Base-by-base conservation (phyloP, 2,113 vertebrate species). In the Geothlypis trichas region DNA sequence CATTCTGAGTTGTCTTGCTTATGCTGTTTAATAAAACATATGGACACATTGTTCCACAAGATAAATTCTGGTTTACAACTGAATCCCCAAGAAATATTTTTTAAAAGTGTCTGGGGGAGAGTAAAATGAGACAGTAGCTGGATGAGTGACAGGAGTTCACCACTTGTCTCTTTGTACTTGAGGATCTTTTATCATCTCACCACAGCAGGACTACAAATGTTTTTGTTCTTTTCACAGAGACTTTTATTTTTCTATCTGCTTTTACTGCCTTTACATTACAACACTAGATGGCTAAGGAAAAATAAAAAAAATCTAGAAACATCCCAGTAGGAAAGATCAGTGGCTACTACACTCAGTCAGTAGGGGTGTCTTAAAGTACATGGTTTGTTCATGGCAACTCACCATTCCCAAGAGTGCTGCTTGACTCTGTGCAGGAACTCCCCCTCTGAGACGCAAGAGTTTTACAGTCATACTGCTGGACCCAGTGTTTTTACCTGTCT, bases 11-110 rank as follows among this genome's bases (percentile, higher is more conserved):
- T 91, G 33, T 71, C 74, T 78, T 85, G 41, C 4, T 92, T 91
- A 84, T 80, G 20, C 46, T 91, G 37, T 85, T 94, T 93, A 93
- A 97, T 87, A 94, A 93, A 96, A 91, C 84, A 94, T 89, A 83
- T 66, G 57, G 75, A 83, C 27, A 77, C 9, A 33, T 76, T 84
- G 46, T 93, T 96, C 75, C 75, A 93, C 87, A 80, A 90, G 39
- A 96, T 88, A 86, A 91, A 93, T 84, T 92, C 72, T 78, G 10
- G 35, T 84, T 96, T 94, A 86, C 85, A 88, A 72, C 61, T 80
- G 52, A 94, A 90, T 94, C 68, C 68, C 68, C 24, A 84, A 61
- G 42, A 93, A 94, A 80, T 90, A 80, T 14, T 88, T 73, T 76
- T 84, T 88, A 0, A 37, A 93, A 91, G n/a, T 63, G 18, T 91